Evolutionary conservation across 92 coral and sea anemone genomes (phyloP), one percentile per base, ranked within the genome.

Genomic region (Phenganax subtilis): DNA sequence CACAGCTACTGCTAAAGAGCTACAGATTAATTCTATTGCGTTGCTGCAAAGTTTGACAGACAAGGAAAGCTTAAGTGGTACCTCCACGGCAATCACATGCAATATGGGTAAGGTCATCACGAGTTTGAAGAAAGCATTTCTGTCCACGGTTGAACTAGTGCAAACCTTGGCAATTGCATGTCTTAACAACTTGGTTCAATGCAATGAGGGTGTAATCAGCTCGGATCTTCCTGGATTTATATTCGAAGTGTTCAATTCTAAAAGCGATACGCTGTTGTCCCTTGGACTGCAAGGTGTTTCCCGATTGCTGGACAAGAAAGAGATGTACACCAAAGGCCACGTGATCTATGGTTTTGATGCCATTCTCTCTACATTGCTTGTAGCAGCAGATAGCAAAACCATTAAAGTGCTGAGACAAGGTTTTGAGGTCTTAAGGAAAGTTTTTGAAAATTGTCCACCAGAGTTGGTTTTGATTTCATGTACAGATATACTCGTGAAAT

Each of bases 261-360:
- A 89, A 52, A 93, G 72, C 71, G 98, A 88, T 73, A 69, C 91
- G 20, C 84, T 96, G 9, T 71, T 96, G 69, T 92, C 89, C 47
- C 89, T 92, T 14, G 90, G 90, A 47, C 89, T 96, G 57, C 91
- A 91, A n/a, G 87, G 93, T 75, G 55, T 96, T 8, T 74, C 85
- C 55, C 87, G 86, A 73, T 77, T 92, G 8, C 76, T 84, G 10
- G 82, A 84, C 53, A 66, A 82, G 0, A 29, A 83, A 27, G 82
- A 77, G 10, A 90, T 96, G 72, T 92, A 87, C 89, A 83, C 82
- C 16, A 90, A 91, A 9, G 91, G 97, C 44, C 90, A 90, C 58
- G 87, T 89, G 44, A 81, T 91, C 10, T 96, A 92, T 86, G 99
- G 99, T 0, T 84, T 92, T 52, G 97, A 91, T 52, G 87, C 97